Evolutionary conservation across 92 coral and sea anemone genomes (phyloP).

Genomic region (Scolanthus callimorphus): DNA sequence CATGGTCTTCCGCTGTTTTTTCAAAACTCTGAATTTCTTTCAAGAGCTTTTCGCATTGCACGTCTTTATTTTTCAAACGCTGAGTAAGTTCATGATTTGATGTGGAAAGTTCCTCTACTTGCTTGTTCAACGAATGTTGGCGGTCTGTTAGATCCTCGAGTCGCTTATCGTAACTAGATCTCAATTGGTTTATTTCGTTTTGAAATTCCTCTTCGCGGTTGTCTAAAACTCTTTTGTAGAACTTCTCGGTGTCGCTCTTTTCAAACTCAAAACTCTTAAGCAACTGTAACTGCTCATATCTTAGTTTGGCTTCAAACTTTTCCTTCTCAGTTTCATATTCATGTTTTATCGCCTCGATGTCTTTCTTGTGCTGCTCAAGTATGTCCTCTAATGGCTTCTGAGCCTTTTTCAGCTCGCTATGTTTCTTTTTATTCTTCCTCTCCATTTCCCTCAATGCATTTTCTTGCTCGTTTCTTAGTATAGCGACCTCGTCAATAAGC

Average conservation of each 20-base stretch:
- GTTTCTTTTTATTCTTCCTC: constrained; percentile 32
- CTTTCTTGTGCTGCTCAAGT: constrained; percentile 44
- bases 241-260: constrained; percentile 66
- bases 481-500: constrained; percentile 66
- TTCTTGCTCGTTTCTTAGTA: constrained; percentile 51
- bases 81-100: constrained; percentile 37
- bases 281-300: constrained; percentile 72
- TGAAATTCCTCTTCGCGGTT: constrained; percentile 54
- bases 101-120: constrained; percentile 37
- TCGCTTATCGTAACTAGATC: constrained; percentile 31
- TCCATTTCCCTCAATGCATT: constrained; percentile 45
- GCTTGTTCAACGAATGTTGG: constrained; percentile 24
- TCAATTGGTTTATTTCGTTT: constrained; percentile 40
- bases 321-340: constrained; percentile 62
- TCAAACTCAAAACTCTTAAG: constrained; percentile 87
- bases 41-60: constrained; percentile 38
- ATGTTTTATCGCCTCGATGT: constrained; percentile 41
- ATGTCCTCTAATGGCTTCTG: constrained; percentile 49
- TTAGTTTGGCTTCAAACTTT: constrained; percentile 63
- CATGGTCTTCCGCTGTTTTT: not conserved
- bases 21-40: not conserved
- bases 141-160: constrained; percentile 33
- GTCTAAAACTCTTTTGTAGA: constrained; percentile 42
- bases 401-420: constrained; percentile 36
- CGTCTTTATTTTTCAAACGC: constrained; percentile 38